These are phyloP conservation scores for Sclerodermus sp. DNA, from an alignment of 2,888 invertebrate species.

Conservation along the genomic window DNA sequence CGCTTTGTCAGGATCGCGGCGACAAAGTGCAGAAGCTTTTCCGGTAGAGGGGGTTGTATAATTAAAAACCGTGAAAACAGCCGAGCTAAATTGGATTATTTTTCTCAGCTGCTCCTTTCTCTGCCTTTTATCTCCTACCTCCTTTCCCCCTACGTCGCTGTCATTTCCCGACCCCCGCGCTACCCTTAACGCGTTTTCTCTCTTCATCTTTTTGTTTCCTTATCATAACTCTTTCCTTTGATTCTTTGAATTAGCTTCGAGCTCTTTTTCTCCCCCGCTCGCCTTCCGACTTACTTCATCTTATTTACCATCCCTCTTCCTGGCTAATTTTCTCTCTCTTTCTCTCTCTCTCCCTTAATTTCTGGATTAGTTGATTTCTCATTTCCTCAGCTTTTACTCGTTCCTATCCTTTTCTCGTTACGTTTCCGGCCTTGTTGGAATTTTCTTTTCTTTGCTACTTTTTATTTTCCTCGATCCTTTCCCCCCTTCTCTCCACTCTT, in stretches of 20 bases:
- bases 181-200: background rate
- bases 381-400: too few species aligned
- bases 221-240: background rate
- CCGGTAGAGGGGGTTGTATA: conserved; percentile 29
- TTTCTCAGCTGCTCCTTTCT: conserved; percentile 35
- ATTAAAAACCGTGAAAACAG: conserved; percentile 50
- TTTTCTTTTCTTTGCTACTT: too few species aligned
- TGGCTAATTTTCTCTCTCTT: too few species aligned
- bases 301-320: too few species aligned
- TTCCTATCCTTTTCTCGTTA: too few species aligned
- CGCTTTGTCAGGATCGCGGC: conserved; percentile 34
- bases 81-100: conserved; percentile 51
- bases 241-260: too few species aligned
- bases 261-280: background rate
- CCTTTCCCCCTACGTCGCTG: too few species aligned
- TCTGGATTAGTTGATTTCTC: too few species aligned
- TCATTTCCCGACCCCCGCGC: too few species aligned
- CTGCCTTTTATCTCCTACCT: conserved; percentile 12
- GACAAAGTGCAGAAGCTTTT: conserved; percentile 25
- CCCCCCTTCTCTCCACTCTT: background rate
- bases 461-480: background rate
- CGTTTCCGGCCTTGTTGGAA: too few species aligned
- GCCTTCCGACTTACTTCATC: background rate
- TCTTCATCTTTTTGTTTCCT: conserved; percentile 7
- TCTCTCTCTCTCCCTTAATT: too few species aligned